Evolutionary conservation across 2,113 vertebrate species (phyloP).

Genomic region (Hippopotamus amphibius): DNA sequence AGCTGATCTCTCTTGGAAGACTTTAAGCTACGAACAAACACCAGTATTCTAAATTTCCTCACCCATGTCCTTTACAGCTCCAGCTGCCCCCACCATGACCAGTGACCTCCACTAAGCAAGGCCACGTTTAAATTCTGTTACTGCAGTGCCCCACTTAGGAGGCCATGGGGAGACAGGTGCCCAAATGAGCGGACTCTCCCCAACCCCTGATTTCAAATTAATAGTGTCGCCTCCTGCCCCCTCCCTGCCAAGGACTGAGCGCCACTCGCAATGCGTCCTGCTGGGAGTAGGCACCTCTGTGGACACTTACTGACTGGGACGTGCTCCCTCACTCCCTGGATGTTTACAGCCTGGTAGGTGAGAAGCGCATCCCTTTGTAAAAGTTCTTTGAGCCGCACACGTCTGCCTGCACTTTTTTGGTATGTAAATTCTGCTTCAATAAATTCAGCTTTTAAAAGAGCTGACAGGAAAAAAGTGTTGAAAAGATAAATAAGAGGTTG

Average conservation of each 20-base stretch:
- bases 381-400: accelerated
- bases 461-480: too few species aligned
- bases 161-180: neutral
- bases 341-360: neutral
- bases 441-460: neutral
- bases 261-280: neutral
- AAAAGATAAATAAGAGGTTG: neutral
- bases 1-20: neutral
- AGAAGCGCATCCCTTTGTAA: neutral
- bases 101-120: neutral
- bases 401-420: neutral
- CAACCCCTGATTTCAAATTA: neutral
- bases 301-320: accelerated
- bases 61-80: neutral
- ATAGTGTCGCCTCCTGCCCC: neutral
- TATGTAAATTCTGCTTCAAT: neutral
- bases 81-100: neutral
- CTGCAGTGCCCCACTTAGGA: neutral
- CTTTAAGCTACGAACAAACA: neutral
- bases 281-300: neutral
- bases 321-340: neutral
- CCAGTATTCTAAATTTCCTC: neutral
- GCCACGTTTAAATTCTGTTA: neutral
- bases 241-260: neutral
- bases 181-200: neutral